These are phyloP conservation scores for Myzus persicae DNA, from an alignment of 1,140 invertebrate species.

Conservation along the genomic window DNA sequence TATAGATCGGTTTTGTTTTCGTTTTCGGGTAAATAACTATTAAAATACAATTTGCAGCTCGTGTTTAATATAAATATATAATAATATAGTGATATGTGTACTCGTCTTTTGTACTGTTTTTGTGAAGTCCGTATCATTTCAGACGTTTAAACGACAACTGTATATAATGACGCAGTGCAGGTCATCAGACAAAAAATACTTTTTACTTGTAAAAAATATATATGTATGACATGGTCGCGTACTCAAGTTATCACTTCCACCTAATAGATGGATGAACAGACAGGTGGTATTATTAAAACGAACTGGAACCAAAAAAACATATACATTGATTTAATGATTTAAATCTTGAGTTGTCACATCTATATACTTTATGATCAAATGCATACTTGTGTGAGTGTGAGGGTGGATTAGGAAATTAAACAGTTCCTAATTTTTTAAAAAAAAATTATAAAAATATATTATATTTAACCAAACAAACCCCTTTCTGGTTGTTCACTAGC, in stretches of 20 bases:
- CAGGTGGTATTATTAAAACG: background rate
- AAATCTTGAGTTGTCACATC: background rate
- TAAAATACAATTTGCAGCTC: background rate
- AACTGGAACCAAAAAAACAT: background rate
- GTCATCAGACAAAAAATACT: background rate
- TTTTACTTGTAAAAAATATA: background rate
- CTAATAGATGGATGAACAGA: background rate
- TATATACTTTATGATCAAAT: too few relatives aligned
- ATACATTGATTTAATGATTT: too few relatives aligned
- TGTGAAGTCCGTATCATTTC: background rate
- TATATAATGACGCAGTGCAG: background rate
- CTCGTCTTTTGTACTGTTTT: constrained; percentile 14
- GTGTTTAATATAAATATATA: background rate
- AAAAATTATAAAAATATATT: background rate
- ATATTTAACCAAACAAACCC: background rate
- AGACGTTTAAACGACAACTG: background rate
- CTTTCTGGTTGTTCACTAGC: background rate
- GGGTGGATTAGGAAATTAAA: too few relatives aligned
- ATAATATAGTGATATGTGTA: background rate
- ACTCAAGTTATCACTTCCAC: background rate
- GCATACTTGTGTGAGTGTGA: too few relatives aligned
- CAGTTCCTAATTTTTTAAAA: background rate
- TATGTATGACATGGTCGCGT: background rate
- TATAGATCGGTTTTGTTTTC: background rate
- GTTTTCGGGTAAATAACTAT: background rate